Evolutionary conservation across 2,888 invertebrate genomes (phyloP), one percentile per base, ranked within the genome.

Genomic region (Euplagia quadripunctaria): DNA sequence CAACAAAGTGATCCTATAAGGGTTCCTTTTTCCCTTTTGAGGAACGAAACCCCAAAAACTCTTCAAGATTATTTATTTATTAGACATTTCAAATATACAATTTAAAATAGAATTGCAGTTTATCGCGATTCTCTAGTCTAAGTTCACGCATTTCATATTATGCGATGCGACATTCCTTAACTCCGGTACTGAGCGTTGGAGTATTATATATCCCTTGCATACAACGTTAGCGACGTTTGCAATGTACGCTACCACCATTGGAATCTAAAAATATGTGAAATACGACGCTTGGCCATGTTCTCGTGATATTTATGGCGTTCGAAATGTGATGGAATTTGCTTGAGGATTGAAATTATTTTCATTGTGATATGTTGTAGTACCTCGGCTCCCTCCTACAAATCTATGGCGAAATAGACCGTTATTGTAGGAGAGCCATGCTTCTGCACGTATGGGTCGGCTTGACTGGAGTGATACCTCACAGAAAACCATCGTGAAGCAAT

Each of bases 191-290:
- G 46, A 46, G 42, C 69, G 43, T 63, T 55, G 52, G 55, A 41
- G n/a, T 17, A 63, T 31, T 72, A 49, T 71, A 52, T 7, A 82
- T 76, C 9, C 68, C 74, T 78, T 65, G 65, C 61, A 51, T 46
- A 72, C 66, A 63, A 75, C 74, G 69, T 46, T 68, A 63, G 68
- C 64, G 73, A 66, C 68, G 75, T 66, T 67, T 16, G 68, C 72
- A 66, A 77, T 82, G 75, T 71, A 66, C 63, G 20, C 61, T 55
- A 64, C 72, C 31, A 51, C 74, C 73, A 68, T 64, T 71, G 76
- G 74, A 82, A 82, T 81, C 68, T 68, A 65, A 81, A 81, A 82
- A 80, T 77, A 80, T 74, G 64, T 64, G 68, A 67, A 58, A 52
- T 61, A 67, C 74, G 74, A 73, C 74, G 73, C 64, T 72, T 66